phyloP scores from a whole-genome alignment of 2,113 vertebrate species.

The Emberiza fucata region DNA sequence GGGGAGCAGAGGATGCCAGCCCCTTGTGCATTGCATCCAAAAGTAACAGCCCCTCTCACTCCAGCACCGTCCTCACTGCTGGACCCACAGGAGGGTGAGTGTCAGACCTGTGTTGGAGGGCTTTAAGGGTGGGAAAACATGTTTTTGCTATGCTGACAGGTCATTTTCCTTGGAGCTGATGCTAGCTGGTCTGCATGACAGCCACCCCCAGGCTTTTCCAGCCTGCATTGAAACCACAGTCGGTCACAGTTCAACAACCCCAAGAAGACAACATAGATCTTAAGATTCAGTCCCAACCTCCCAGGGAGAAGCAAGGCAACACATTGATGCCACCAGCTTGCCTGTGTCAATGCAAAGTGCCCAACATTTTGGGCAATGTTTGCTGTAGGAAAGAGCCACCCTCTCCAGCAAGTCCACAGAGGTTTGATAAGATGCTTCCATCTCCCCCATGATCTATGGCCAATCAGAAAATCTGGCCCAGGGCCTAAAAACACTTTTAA shows the following conservation, averaged over 20 bases:
- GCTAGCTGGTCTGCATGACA: neutral
- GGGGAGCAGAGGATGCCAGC: neutral
- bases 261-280: neutral
- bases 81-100: neutral
- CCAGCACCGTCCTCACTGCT: neutral
- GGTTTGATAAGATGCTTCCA: neutral
- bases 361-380: neutral
- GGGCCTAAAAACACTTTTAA: conserved; percentile 31
- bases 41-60: neutral
- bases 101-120: neutral
- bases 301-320: neutral
- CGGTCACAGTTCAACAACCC: neutral
- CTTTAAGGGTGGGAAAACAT: neutral
- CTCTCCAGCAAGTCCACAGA: neutral
- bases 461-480: neutral
- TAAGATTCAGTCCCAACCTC: neutral
- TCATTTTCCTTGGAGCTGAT: neutral
- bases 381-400: neutral
- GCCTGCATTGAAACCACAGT: neutral
- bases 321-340: neutral
- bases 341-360: neutral
- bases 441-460: neutral
- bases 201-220: neutral
- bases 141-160: neutral
- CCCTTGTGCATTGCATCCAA: accelerated